phyloP scores from a whole-genome alignment of 2,888 invertebrate genomes.

The Agrochola lota region DNA sequence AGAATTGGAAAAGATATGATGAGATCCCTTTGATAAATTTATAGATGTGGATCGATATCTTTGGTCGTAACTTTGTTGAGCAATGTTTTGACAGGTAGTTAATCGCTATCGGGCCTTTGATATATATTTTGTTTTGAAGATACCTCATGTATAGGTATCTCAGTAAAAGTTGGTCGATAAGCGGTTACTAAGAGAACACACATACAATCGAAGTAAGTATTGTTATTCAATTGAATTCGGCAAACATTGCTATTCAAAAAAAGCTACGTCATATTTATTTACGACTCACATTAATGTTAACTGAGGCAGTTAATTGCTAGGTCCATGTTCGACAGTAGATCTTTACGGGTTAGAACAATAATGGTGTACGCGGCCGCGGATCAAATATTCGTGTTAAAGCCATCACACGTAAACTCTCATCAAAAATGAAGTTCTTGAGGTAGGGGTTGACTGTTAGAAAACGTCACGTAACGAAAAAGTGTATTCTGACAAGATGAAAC shows the following conservation, averaged over 20 bases:
- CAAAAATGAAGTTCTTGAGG: too few relatives aligned
- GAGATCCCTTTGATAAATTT: constrained; percentile 29
- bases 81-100: constrained; percentile 26
- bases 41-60: constrained; percentile 13
- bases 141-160: background rate
- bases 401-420: background rate
- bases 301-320: background rate
- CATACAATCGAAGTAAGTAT: background rate
- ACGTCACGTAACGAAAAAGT: too few relatives aligned
- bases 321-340: background rate
- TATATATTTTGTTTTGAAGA: constrained; percentile 9
- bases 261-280: background rate
- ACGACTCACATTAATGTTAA: constrained; percentile 10
- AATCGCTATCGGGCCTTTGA: constrained; percentile 16
- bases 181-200: background rate
- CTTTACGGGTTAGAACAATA: background rate
- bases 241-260: background rate
- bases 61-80: constrained; percentile 5
- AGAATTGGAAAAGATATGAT: constrained; percentile 8
- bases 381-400: background rate
- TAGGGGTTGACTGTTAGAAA: too few relatives aligned
- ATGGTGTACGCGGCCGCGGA: background rate
- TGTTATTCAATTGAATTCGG: background rate
- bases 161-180: background rate
- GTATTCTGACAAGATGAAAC: too few relatives aligned